Percentiles rank a stretch among this genome's conserved stretches.
These are phyloP conservation scores for Brenthis daphne DNA, from an alignment of 2,888 invertebrate genomes.

Conservation along the genomic window DNA sequence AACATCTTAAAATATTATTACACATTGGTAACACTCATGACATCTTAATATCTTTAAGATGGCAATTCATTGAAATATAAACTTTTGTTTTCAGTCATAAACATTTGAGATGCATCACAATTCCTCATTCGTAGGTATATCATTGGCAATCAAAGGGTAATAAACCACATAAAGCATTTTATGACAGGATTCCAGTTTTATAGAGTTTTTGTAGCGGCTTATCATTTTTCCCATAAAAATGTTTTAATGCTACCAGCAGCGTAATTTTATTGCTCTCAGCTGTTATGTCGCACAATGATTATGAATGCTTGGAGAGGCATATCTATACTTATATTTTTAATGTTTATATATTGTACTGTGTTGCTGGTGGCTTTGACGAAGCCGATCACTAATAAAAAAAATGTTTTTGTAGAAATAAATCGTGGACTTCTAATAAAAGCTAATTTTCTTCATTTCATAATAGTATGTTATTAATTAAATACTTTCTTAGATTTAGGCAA, in stretches of 20 bases:
- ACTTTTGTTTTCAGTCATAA: slow-evolving; percentile 12
- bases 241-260: slow-evolving; percentile 50
- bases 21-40: no score
- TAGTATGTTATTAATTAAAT: no score
- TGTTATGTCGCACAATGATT: slow-evolving; percentile 20
- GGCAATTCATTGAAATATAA: not conserved
- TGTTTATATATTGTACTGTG: not conserved
- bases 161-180: slow-evolving; percentile 42
- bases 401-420: no score
- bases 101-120: slow-evolving; percentile 7
- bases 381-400: no score
- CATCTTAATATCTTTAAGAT: no score
- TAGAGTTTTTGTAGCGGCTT: slow-evolving; percentile 65
- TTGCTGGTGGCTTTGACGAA: no score
- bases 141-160: slow-evolving; percentile 38
- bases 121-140: slow-evolving; percentile 27
- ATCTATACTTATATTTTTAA: not conserved
- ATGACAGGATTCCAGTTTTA: slow-evolving; percentile 59
- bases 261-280: slow-evolving; percentile 26
- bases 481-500: no score
- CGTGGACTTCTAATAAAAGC: no score
- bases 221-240: slow-evolving; percentile 69
- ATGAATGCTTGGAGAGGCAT: slow-evolving; percentile 1
- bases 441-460: no score
- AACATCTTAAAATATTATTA: no score